Percentiles rank a stretch among this genome's conserved stretches.
These are phyloP conservation scores for Cantharis nigra DNA, from an alignment of 2,888 invertebrate species.

Conservation along the genomic window DNA sequence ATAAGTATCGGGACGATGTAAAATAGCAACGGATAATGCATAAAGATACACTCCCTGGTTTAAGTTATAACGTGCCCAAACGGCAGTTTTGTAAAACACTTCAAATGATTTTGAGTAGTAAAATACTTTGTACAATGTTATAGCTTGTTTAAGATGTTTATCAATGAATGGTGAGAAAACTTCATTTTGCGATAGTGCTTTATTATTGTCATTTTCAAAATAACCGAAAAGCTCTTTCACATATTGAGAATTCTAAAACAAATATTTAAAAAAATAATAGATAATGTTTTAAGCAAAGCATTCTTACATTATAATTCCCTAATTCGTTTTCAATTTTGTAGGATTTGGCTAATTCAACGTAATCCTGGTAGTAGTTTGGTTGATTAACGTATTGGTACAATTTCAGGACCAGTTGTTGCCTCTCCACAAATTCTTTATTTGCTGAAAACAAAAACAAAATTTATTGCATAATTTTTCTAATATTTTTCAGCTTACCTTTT, in stretches of 20 bases:
- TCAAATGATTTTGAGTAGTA: constrained; percentile 72
- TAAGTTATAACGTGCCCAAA: constrained; percentile 67
- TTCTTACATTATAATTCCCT: not conserved
- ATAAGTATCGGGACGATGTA: constrained; percentile 67
- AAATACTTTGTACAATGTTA: constrained; percentile 68
- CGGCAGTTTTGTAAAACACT: constrained; percentile 70
- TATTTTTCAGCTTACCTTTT: not conserved
- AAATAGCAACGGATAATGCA: constrained; percentile 65
- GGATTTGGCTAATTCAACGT: constrained; percentile 61
- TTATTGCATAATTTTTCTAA: not conserved
- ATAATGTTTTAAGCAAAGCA: not conserved
- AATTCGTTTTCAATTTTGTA: constrained; percentile 55
- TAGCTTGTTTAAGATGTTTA: constrained; percentile 65
- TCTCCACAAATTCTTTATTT: not conserved
- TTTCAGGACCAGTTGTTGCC: constrained; percentile 12
- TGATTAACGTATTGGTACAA: constrained; percentile 68
- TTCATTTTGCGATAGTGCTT: constrained; percentile 63
- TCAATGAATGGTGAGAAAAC: constrained; percentile 66
- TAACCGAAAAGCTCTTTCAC: constrained; percentile 62
- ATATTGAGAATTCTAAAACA: constrained; percentile 60
- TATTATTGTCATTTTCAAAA: constrained; percentile 60
- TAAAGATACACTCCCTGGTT: constrained; percentile 74
- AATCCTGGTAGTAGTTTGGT: constrained; percentile 60
- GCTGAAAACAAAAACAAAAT: not conserved
- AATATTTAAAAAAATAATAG: not conserved